Evolutionary conservation across 1,140 invertebrate species (phyloP), one percentile per base, ranked within the genome.

Genomic region (Hyposmocoma kahamanoa): DNA sequence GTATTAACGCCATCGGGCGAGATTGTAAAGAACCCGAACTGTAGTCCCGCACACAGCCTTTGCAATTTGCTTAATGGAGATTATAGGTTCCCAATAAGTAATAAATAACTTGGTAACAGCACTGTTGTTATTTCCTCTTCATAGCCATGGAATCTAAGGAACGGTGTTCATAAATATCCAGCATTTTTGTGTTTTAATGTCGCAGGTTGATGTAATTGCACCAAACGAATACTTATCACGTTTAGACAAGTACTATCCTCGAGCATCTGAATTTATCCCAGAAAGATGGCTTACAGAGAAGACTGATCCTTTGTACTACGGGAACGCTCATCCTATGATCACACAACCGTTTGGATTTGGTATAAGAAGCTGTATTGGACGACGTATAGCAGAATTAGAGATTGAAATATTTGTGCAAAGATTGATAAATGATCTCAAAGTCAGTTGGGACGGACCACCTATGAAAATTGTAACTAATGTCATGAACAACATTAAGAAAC

Each of bases 341-440:
- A 89, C 87, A 42, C 57, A 89, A 28, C 90, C 90, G 0, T 92
- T 92, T 63, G 91, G 91, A 0, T 90, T 89, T 46, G 91, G 91
- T 2, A 82, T 90, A 1, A 72, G 90, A 47, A 87, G 81, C 45
- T 90, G 88, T 54, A 84, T 89, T 42, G 88, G 89, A 9, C 86
- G 90, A 59, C 77, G 93, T 61, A 89, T 95, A 54, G 93, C 93
- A 1, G 90, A 93, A 67, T 82, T 94, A 61, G 91, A 93, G 72
- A 74, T 94, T 47, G 89, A 92, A 67, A 77, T 92, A 24, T 86
- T 90, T 10, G 45, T 92, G 3, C 79, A 89, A 17, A 89, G 88
- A 62, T 82, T 92, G n/a, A 61, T 90, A 22, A 67, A 81, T 11
- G 80, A 89, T 48, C 84, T 89, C 24, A 62, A 85, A 42, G 65